Evolutionary conservation across 1,140 invertebrate species (phyloP).

Genomic region (Magallana gigas): DNA sequence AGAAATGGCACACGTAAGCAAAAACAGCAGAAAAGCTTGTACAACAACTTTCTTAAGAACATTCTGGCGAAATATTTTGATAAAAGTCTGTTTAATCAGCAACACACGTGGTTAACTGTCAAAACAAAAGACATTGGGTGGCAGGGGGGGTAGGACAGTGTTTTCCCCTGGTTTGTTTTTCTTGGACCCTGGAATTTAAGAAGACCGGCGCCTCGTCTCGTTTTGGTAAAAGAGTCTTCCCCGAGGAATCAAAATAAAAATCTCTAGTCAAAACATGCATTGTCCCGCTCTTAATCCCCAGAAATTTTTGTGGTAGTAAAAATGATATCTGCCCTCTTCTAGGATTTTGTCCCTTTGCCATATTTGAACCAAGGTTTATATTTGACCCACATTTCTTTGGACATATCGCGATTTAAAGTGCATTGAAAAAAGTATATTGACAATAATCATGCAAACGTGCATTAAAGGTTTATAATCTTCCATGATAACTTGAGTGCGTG

Average conservation of each 20-base stretch:
- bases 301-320: neutral
- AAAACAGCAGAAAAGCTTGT: neutral
- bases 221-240: neutral
- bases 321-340: neutral
- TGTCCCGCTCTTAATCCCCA: neutral
- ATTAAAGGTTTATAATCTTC: too few species aligned
- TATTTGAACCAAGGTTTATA: neutral
- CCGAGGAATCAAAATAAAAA: constrained; percentile 23
- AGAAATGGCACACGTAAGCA: constrained; percentile 31
- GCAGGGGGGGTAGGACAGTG: neutral
- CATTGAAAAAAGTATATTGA: too few species aligned
- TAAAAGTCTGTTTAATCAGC: neutral
- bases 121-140: neutral
- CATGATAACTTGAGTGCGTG: too few species aligned
- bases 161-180: neutral
- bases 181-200: neutral
- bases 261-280: constrained; percentile 22
- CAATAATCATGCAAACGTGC: too few species aligned
- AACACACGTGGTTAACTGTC: neutral
- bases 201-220: neutral
- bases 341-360: neutral
- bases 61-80: neutral
- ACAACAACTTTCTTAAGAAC: neutral
- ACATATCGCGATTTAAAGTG: neutral
- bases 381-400: neutral